Conservation (phyloP, 2,797 vertebrate species). For the Ibycter americanus region DNA sequence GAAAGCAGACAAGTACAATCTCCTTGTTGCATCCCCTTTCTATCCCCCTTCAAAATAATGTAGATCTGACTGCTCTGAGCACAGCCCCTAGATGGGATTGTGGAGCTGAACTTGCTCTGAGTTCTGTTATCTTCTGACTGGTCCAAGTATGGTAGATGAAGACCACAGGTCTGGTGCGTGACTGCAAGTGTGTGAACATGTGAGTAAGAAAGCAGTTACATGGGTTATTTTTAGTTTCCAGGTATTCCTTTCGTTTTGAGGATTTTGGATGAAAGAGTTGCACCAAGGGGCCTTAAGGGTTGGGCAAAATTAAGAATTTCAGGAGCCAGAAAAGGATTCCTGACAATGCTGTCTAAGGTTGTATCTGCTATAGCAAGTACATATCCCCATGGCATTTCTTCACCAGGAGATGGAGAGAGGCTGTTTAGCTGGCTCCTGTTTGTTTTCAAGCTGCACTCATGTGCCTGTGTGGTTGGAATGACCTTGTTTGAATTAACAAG, state of each 20-base stretch:
- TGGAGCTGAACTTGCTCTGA: not conserved
- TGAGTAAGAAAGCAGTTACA: not conserved
- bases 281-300: not conserved
- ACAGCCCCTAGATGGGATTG: not conserved
- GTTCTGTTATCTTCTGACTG: not conserved
- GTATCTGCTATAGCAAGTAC: not conserved
- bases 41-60: not conserved
- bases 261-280: not conserved
- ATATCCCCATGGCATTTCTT: not conserved
- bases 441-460: constrained; percentile 32
- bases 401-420: not conserved
- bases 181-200: not conserved
- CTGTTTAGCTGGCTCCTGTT: constrained; percentile 26
- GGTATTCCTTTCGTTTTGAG: not conserved
- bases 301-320: not conserved
- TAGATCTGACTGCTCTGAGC: not conserved
- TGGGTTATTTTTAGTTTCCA: not conserved
- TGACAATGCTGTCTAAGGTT: not conserved
- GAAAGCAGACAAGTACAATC: not conserved
- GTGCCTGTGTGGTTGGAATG: constrained; percentile 6
- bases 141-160: not conserved
- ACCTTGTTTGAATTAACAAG: constrained; percentile 54
- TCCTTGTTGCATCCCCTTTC: not conserved
- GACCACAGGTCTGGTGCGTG: not conserved
- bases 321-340: not conserved